Percentiles rank a stretch among this genome's conserved stretches.
Evolutionary conservation across 2,113 vertebrate species (phyloP).

Genomic region (Pipa parva): DNA sequence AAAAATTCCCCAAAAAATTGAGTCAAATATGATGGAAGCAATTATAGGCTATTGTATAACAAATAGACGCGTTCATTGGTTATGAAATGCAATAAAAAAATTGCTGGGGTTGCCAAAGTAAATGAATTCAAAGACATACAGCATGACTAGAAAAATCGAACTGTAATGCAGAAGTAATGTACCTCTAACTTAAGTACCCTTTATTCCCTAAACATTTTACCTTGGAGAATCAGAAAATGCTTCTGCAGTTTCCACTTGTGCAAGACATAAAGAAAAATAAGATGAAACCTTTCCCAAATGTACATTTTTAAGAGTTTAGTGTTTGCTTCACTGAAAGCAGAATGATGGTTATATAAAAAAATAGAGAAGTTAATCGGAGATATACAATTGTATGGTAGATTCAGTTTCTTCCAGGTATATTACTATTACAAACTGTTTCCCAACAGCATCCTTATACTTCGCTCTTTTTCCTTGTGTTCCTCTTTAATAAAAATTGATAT

Average conservation of each 20-base stretch:
- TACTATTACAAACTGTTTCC: no score
- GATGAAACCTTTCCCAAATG: not conserved
- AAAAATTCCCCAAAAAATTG: not conserved
- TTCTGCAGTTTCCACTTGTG: conserved; percentile 21
- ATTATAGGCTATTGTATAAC: not conserved
- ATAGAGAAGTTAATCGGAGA: not conserved
- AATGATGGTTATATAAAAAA: conserved; percentile 8
- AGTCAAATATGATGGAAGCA: not conserved
- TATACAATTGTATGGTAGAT: no score
- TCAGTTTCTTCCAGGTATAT: no score
- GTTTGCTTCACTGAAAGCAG: conserved; percentile 3
- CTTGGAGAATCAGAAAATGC: conserved; percentile 1
- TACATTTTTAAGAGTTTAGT: conserved; percentile 12
- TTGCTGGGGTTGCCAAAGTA: not conserved
- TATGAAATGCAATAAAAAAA: not conserved
- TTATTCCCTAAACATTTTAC: conserved; percentile 20
- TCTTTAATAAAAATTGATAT: no score
- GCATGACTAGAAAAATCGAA: not conserved
- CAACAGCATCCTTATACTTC: no score
- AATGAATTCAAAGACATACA: not conserved
- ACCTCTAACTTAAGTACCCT: conserved; percentile 3
- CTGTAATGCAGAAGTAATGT: conserved; percentile 16
- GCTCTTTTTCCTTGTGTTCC: no score
- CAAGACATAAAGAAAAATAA: conserved; percentile 10
- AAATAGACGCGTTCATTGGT: no score